phyloP scores from a whole-genome alignment of 2,888 invertebrate species.

The Mechanitis messenoides region DNA sequence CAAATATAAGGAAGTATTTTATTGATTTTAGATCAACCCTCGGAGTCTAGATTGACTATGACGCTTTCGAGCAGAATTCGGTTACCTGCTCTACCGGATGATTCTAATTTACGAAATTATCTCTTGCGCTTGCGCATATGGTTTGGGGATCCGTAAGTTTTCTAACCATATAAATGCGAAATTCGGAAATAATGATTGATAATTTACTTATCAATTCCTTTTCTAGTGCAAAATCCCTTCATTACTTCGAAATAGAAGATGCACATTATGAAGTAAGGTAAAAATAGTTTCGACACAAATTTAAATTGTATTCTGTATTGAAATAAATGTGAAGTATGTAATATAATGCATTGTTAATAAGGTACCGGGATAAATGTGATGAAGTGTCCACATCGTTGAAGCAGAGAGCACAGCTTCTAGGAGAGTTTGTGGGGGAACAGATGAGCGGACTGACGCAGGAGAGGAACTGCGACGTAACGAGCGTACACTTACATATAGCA shows the following conservation, averaged over 20 bases:
- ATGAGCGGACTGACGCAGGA: constrained; percentile 67
- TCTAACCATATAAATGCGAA: background rate
- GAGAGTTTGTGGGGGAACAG: constrained; percentile 69
- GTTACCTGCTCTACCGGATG: constrained; percentile 43
- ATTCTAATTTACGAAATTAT: constrained; percentile 50
- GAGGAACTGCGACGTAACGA: constrained; percentile 60
- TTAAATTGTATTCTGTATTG: no score
- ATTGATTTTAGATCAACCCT: constrained; percentile 23
- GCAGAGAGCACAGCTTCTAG: constrained; percentile 57
- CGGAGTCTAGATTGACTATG: constrained; percentile 28
- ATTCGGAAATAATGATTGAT: background rate
- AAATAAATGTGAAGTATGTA: background rate
- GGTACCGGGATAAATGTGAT: constrained; percentile 60
- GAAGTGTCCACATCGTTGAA: constrained; percentile 58
- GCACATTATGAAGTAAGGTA: constrained; percentile 64
- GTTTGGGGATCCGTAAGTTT: constrained; percentile 66
- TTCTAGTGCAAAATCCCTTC: constrained; percentile 57
- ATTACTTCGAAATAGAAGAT: constrained; percentile 60
- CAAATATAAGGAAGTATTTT: background rate
- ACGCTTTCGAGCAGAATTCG: constrained; percentile 34
- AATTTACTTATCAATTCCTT: constrained; percentile 13
- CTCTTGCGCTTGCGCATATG: constrained; percentile 51
- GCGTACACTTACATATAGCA: constrained; percentile 63
- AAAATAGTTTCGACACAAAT: constrained; percentile 3
- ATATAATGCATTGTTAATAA: constrained; percentile 22